Percentiles rank a stretch among this genome's conserved stretches.
Conservation (phyloP, 2,113 vertebrate genomes). For the Centropus bengalensis region DNA sequence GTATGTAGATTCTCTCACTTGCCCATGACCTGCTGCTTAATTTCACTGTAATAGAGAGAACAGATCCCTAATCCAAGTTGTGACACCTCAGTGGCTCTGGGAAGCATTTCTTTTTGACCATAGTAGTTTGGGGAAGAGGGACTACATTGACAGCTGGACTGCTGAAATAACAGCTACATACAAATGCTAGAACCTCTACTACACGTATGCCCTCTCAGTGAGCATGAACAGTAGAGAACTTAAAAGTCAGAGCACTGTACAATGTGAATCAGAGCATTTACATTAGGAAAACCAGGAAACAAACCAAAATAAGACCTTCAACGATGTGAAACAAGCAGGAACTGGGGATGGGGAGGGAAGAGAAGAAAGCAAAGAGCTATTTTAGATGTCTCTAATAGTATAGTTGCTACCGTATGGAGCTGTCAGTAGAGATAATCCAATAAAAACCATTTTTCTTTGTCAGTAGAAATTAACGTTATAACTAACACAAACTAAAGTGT, state of each 20-base stretch:
- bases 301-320: background rate
- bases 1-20: too few relatives aligned
- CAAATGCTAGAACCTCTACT: background rate
- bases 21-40: background rate
- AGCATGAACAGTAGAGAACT: background rate
- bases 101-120: background rate
- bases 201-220: background rate
- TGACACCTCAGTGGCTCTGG: background rate
- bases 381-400: background rate
- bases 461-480: background rate
- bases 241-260: background rate
- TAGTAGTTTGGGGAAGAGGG: background rate
- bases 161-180: fast-evolving
- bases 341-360: background rate
- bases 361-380: background rate
- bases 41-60: background rate
- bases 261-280: background rate
- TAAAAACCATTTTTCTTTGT: background rate
- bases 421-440: background rate
- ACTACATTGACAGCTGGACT: fast-evolving
- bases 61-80: background rate
- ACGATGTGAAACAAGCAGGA: background rate
- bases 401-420: background rate
- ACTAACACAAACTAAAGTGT: background rate
- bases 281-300: background rate